A percentile compares a stretch with the other conserved stretches of the same genome.
Conservation (phyloP, 1,140 invertebrate species). For the Drosophila sp. region DNA sequence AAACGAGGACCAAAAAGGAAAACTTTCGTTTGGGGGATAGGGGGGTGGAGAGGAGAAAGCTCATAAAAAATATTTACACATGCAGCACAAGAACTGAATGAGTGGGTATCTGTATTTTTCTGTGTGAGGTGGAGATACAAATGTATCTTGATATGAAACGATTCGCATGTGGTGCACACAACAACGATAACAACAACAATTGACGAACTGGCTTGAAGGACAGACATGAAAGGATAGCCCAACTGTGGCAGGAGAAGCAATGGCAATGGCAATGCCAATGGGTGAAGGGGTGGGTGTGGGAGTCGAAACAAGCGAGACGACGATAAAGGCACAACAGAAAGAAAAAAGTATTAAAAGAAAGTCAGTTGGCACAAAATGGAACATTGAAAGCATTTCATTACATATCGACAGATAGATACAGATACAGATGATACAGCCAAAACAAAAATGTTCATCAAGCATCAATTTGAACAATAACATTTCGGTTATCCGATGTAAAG, state of each 20-base stretch:
- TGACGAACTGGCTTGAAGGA: constrained; percentile 25
- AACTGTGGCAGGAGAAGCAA: background rate
- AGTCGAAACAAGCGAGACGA: constrained; percentile 11
- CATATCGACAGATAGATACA: constrained; percentile 35
- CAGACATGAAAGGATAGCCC: constrained; percentile 4
- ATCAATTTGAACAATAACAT: too few species aligned
- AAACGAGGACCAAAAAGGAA: constrained; percentile 9
- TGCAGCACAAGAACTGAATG: constrained; percentile 29
- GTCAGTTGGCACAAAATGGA: constrained; percentile 23
- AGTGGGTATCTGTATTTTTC: constrained; percentile 6
- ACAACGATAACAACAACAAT: constrained; percentile 19
- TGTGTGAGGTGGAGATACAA: constrained; percentile 50
- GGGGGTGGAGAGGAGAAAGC: constrained; percentile 23
- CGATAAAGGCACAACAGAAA: constrained; percentile 7
- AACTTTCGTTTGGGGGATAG: background rate
- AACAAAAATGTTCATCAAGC: constrained; percentile 10
- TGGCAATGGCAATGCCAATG: too few species aligned
- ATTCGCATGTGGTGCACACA: constrained; percentile 35
- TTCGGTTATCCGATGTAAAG: too few species aligned
- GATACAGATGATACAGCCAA: constrained; percentile 16
- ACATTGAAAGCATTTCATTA: constrained; percentile 56
- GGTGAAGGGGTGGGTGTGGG: background rate
- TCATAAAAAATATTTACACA: constrained; percentile 80
- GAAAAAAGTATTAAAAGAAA: constrained; percentile 20
- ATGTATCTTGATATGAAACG: constrained; percentile 67